These are phyloP conservation scores for Lasioglossum albipes DNA, from an alignment of 1,140 invertebrate species.

Conservation along the genomic window DNA sequence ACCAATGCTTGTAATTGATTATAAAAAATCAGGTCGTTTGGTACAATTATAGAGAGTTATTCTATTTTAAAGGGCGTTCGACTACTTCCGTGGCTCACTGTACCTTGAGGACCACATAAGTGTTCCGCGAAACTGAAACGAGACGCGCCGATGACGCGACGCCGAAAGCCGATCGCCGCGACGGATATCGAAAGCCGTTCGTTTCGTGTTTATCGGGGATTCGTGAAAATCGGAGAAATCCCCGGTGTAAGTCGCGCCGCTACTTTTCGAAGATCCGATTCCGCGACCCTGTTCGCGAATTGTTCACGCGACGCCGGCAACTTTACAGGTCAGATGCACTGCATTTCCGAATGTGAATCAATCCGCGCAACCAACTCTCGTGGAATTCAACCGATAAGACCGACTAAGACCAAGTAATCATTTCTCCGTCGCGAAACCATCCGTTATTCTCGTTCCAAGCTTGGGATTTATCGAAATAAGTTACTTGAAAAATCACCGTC, in stretches of 20 bases:
- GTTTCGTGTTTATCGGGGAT: not conserved
- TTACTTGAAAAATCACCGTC: too few relatives aligned
- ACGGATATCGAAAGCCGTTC: slow-evolving; percentile 5
- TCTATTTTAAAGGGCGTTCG: too few relatives aligned
- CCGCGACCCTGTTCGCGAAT: slow-evolving; percentile 1
- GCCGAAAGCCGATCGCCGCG: not conserved
- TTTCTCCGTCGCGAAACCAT: not conserved
- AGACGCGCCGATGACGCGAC: too few relatives aligned
- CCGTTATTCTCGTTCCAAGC: not conserved
- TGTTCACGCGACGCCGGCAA: slow-evolving; percentile 15
- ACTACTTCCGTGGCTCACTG: too few relatives aligned
- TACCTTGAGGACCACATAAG: not conserved
- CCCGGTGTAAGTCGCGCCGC: too few relatives aligned
- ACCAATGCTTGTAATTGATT: too few relatives aligned
- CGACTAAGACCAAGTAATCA: not conserved
- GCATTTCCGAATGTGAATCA: slow-evolving; percentile 7
- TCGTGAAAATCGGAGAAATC: not conserved
- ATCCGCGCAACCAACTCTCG: slow-evolving; percentile 12
- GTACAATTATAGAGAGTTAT: too few relatives aligned
- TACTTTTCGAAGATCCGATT: not conserved
- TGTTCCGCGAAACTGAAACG: not conserved
- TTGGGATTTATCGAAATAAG: not conserved
- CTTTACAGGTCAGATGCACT: not conserved
- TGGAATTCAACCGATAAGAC: slow-evolving; percentile 25
- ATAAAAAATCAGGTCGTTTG: too few relatives aligned